A percentile compares a stretch with the other conserved stretches of the same genome.
phyloP scores from a whole-genome alignment of 1,140 invertebrate genomes.

The Stenopsyche tienmushanensis region DNA sequence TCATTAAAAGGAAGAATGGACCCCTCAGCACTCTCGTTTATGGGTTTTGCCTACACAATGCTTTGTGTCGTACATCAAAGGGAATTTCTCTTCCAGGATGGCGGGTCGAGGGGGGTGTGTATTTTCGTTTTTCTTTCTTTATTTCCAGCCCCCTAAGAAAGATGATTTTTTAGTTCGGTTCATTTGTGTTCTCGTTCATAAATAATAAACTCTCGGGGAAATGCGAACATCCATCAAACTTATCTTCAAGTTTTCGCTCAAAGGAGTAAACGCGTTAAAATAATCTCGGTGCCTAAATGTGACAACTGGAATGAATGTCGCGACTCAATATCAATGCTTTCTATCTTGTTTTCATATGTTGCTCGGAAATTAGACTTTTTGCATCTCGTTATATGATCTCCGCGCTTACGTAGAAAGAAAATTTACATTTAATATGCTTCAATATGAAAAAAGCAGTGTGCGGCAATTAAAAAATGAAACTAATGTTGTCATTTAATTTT shows the following conservation, averaged over 20 bases:
- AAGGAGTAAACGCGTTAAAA: conserved; percentile 2
- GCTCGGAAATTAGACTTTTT: too few species aligned
- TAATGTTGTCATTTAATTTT: too few species aligned
- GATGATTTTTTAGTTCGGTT: conserved; percentile 29
- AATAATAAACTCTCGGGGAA: conserved; percentile 19
- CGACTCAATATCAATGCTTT: too few species aligned
- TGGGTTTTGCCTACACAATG: conserved; percentile 25
- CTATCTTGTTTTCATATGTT: too few species aligned
- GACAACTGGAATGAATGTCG: too few species aligned
- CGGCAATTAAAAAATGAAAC: too few species aligned
- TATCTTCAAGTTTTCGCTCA: conserved; percentile 19
- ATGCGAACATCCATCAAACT: conserved; percentile 24
- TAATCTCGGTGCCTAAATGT: background rate
- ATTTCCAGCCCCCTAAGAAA: background rate
- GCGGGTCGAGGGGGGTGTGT: background rate
- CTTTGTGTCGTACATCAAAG: conserved; percentile 29
- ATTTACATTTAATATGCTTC: too few species aligned
- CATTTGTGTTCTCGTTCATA: conserved; percentile 24
- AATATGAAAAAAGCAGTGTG: too few species aligned
- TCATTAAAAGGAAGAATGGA: conserved; percentile 14
- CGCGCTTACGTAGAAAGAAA: too few species aligned
- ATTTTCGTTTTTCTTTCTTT: background rate
- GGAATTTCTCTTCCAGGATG: conserved; percentile 6
- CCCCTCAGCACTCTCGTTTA: conserved; percentile 16
- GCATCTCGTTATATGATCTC: too few species aligned